Conservation (phyloP, 2,113 vertebrate genomes). For the Greenwoodochromis staneri region DNA sequence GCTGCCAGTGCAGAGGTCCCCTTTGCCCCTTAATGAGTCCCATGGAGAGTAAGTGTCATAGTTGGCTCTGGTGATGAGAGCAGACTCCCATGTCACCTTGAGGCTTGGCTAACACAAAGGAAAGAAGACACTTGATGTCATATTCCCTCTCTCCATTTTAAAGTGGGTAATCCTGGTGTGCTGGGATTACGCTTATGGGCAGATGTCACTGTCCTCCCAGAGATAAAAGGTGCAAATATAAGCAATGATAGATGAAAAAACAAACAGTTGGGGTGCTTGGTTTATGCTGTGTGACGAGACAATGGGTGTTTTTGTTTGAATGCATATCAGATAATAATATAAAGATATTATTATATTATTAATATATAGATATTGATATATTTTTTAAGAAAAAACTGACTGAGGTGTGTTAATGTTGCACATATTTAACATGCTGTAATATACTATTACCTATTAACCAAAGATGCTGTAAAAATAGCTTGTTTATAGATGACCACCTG, state of each 20-base stretch:
- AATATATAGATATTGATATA: background rate
- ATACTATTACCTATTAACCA: background rate
- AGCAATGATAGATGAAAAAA: background rate
- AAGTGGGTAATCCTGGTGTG: constrained; percentile 12
- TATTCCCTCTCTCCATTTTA: constrained; percentile 25
- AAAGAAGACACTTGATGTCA: constrained; percentile 42
- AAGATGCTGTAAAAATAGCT: background rate
- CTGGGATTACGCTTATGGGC: background rate
- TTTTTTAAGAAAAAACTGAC: background rate
- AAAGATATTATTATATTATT: background rate
- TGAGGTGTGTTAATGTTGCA: background rate
- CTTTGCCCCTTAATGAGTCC: constrained; percentile 65
- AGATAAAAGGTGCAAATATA: background rate
- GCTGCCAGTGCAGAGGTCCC: constrained; percentile 45
- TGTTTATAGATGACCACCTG: background rate
- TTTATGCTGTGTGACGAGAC: background rate
- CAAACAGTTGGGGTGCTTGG: background rate
- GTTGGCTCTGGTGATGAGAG: constrained; percentile 45
- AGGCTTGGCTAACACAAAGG: constrained; percentile 52
- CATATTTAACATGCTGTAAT: background rate
- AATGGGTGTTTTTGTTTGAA: background rate
- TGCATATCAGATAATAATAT: background rate
- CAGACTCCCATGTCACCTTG: constrained; percentile 64
- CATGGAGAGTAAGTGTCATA: constrained; percentile 62
- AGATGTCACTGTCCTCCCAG: background rate